These are phyloP conservation scores for Dinocampus coccinellae DNA, from an alignment of 2,888 invertebrate genomes.

Conservation along the genomic window DNA sequence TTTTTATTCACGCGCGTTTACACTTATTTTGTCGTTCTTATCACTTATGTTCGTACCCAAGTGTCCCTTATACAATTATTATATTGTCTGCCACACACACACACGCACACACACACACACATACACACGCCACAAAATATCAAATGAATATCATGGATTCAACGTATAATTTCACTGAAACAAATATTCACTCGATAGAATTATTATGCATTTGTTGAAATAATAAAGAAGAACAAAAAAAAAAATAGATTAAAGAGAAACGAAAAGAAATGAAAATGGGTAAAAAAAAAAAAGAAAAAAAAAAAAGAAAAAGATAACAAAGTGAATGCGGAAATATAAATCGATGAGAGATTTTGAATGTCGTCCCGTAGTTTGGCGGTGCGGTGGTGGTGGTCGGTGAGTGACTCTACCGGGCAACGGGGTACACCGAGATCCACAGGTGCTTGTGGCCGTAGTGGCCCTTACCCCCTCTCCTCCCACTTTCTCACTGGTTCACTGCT, in stretches of 20 bases:
- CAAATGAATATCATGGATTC: no score
- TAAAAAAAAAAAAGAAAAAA: not conserved
- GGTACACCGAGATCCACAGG: slow-evolving; percentile 67
- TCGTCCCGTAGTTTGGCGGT: slow-evolving; percentile 54
- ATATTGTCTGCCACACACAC: no score
- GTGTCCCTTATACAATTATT: no score
- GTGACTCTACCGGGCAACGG: slow-evolving; percentile 65
- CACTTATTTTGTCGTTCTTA: no score
- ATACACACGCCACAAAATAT: no score
- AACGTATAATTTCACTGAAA: not conserved
- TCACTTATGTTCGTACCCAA: no score
- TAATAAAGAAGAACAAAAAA: no score
- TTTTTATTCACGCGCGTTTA: no score
- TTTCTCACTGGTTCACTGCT: slow-evolving; percentile 40
- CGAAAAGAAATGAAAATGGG: not conserved
- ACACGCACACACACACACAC: no score
- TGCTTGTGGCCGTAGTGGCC: slow-evolving; percentile 60
- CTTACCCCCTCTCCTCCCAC: slow-evolving; percentile 55
- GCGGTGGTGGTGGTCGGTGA: slow-evolving; percentile 68
- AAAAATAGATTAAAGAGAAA: no score
- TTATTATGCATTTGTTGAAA: not conserved
- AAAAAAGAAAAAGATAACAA: not conserved
- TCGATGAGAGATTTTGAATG: not conserved
- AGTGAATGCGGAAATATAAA: not conserved
- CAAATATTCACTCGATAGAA: not conserved